A percentile compares a stretch with the other conserved stretches of the same genome.
Conservation (phyloP, 1,140 invertebrate genomes). For the Heterodera carotae region DNA sequence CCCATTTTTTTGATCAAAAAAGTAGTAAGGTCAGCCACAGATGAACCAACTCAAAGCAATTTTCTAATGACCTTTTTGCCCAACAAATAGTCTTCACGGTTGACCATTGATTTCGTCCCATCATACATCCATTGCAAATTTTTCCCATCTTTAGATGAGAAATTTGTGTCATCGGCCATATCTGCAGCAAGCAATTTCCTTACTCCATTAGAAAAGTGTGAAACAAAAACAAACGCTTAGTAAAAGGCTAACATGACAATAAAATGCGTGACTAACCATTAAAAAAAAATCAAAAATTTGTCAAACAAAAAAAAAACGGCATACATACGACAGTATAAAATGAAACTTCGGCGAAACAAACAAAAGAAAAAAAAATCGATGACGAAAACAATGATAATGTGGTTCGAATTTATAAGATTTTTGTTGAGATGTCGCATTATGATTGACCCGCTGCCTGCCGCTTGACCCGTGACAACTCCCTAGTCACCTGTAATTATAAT, state of each 20-base stretch:
- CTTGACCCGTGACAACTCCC: slow-evolving; percentile 42
- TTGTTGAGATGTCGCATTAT: slow-evolving; percentile 3
- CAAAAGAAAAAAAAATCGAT: background rate
- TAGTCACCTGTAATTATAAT: slow-evolving; percentile 13
- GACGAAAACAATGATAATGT: background rate
- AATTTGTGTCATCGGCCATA: background rate
- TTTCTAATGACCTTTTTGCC: slow-evolving; percentile 44
- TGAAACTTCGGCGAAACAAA: too few relatives aligned
- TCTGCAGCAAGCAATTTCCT: background rate
- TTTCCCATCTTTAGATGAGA: slow-evolving; percentile 18
- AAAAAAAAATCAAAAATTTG: slow-evolving; percentile 16
- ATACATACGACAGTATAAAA: too few relatives aligned
- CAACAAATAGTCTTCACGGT: slow-evolving; percentile 52
- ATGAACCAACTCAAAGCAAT: background rate
- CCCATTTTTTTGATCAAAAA: too few relatives aligned
- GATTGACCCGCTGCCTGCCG: slow-evolving; percentile 34
- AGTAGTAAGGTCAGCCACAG: too few relatives aligned
- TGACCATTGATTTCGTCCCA: slow-evolving; percentile 49
- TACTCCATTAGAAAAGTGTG: background rate
- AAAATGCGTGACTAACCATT: background rate
- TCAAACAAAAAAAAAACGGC: slow-evolving; percentile 4
- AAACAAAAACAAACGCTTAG: background rate
- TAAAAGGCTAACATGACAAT: background rate
- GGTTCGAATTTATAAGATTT: background rate
- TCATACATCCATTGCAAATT: slow-evolving; percentile 55